Evolutionary conservation across 1,140 invertebrate species (phyloP), one percentile per base, ranked within the genome.

Genomic region (Spodoptera frugiperda): DNA sequence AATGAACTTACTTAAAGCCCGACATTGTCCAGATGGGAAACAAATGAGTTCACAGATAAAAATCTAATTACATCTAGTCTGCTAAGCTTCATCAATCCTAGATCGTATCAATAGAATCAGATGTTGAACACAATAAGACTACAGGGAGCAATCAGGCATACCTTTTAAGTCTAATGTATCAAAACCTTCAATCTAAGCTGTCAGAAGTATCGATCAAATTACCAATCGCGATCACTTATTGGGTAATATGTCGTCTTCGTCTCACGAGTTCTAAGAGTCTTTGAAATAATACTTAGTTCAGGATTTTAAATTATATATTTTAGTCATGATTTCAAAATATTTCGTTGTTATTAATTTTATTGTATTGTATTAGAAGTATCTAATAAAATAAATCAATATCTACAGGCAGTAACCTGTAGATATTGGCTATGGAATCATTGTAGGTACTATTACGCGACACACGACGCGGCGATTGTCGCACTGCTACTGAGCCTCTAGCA

Each of bases 231-330:
- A 68, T 53, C 25, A n/a, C 53, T 46, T 25, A 30, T 53, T 53
- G 21, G 15, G 65, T 17, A 68, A 68, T 53, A 53, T 67, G 46
- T 12, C 63, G 51, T 49, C 48, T 67, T 67, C 48, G 11, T 67
- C 63, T 44, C 63, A 67, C 63, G 63, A n/a, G n/a, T n/a, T n/a
- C 10, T 67, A 10, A 19, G 15, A 65, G 17, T 48, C 1, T 2
- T n/a, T 21, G 54, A 5, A 59, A 17, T n/a, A 33, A 30, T 30
- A 33, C 33, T 39, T 8, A 39, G 33, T 6, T 39, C 33, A 39
- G 33, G 6, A 1, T 39, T 39, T 39, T 39, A 8, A 39, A 39
- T 9, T 30, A n/a, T n/a, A n/a, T 30, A 30, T 5, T 30, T 2
- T 9, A 9, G 33, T 39, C 8, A 9, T 39, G 33, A 8, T 39